phyloP scores from a whole-genome alignment of 2,797 vertebrate genomes.

The Catharus ustulatus region DNA sequence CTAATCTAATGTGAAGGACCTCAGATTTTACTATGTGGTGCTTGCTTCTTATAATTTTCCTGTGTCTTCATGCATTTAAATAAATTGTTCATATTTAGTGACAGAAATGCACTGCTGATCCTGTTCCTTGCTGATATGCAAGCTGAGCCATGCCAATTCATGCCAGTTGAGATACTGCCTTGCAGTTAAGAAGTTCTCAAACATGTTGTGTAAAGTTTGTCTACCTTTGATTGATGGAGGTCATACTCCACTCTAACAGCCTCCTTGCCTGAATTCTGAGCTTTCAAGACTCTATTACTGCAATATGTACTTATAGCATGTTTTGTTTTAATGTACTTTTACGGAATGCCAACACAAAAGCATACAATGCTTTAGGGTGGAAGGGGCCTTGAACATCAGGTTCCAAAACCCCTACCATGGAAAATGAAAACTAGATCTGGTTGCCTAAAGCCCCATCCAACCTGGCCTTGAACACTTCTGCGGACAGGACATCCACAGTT shows the following conservation, averaged over 20 bases:
- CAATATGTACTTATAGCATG: neutral
- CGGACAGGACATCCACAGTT: neutral
- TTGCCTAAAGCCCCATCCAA: neutral
- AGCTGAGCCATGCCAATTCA: neutral
- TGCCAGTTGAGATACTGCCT: neutral
- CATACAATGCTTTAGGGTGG: neutral
- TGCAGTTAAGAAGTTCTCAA: neutral
- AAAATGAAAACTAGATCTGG: neutral
- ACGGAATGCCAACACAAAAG: neutral
- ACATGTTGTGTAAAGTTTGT: neutral
- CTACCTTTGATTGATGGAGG: neutral
- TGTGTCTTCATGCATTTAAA: neutral
- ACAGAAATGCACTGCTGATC: neutral
- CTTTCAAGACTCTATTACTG: neutral
- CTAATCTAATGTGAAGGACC: neutral
- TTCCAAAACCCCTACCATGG: neutral
- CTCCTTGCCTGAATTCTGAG: neutral
- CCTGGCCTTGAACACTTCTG: neutral
- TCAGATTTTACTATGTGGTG: neutral
- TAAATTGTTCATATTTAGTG: neutral
- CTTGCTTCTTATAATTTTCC: neutral
- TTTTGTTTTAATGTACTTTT: neutral
- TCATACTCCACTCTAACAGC: neutral
- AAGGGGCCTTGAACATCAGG: fast-evolving
- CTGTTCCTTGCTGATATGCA: neutral